Percentiles rank a stretch among this genome's conserved stretches.
Conservation (phyloP, 2,888 invertebrate species). For the Dynastes hyllus region DNA sequence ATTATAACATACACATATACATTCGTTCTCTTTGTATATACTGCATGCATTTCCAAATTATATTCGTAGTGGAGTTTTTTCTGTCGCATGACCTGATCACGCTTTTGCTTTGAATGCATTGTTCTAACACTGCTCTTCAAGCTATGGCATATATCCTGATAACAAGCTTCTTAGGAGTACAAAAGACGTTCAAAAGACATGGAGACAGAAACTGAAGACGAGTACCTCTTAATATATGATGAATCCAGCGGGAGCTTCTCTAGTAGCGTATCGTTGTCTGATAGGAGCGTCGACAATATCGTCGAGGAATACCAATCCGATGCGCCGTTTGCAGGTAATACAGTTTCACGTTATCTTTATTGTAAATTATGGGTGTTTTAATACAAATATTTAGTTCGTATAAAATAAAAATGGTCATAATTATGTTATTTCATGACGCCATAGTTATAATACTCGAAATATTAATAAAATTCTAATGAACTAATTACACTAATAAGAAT, state of each 20-base stretch:
- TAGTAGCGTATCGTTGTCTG: conserved; percentile 81
- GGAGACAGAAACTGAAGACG: conserved; percentile 85
- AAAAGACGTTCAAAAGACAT: conserved; percentile 89
- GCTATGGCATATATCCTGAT: conserved; percentile 1
- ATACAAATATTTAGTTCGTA: too few relatives aligned
- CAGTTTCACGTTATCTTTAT: conserved; percentile 7
- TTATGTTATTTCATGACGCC: too few relatives aligned
- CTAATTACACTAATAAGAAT: too few relatives aligned
- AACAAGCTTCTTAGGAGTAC: conserved; percentile 77
- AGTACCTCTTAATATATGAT: conserved; percentile 73
- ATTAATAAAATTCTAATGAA: too few relatives aligned
- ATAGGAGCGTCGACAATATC: conserved; percentile 86
- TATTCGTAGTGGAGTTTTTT: neutral
- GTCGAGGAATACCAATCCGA: conserved; percentile 91
- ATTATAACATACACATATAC: too few relatives aligned
- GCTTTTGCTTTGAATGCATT: conserved; percentile 33
- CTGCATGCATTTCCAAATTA: conserved; percentile 1
- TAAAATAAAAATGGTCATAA: too few relatives aligned
- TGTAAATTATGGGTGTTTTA: neutral
- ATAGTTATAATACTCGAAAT: too few relatives aligned
- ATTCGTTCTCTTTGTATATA: too few relatives aligned
- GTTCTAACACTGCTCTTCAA: neutral
- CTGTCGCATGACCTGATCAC: neutral
- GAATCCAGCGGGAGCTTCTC: conserved; percentile 84
- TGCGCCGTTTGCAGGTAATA: conserved; percentile 90